Evolutionary conservation across 1,140 invertebrate genomes (phyloP).

Genomic region (Calliopsis andreniformis): DNA sequence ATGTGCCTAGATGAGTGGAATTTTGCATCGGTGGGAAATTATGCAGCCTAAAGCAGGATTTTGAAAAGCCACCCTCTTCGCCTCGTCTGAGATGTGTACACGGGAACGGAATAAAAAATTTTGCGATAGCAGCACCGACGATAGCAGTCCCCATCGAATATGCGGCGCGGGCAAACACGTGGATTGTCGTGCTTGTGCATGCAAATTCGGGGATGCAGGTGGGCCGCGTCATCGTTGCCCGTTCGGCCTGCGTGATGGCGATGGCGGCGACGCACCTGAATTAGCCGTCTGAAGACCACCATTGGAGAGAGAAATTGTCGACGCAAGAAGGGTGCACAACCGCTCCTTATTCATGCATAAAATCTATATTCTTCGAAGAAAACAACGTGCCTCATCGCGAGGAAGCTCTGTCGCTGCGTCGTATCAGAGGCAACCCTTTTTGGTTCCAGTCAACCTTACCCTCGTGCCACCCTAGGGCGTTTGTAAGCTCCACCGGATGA

Average conservation of each 20-base stretch:
- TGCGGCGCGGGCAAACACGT: slow-evolving; percentile 59
- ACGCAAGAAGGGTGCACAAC: slow-evolving; percentile 15
- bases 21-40: background rate
- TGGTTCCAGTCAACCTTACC: slow-evolving; percentile 65
- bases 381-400: slow-evolving; percentile 71
- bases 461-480: slow-evolving; percentile 61
- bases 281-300: slow-evolving; percentile 38
- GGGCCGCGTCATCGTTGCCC: slow-evolving; percentile 22
- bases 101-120: slow-evolving; percentile 61
- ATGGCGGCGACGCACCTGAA: slow-evolving; percentile 41
- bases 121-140: slow-evolving; percentile 40
- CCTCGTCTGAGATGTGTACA: slow-evolving; percentile 13
- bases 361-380: slow-evolving; percentile 75
- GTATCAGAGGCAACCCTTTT: slow-evolving; percentile 64
- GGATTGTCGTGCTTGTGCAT: slow-evolving; percentile 60
- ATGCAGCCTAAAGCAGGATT: slow-evolving; percentile 23
- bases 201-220: slow-evolving; percentile 57
- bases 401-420: slow-evolving; percentile 61
- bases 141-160: slow-evolving; percentile 50
- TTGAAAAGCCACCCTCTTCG: background rate
- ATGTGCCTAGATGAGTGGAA: no score
- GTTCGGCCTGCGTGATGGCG: background rate
- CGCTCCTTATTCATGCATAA: slow-evolving; percentile 70
- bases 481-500: slow-evolving; percentile 21
- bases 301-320: slow-evolving; percentile 20